These are phyloP conservation scores for Aporophyla nigra DNA, from an alignment of 2,888 invertebrate genomes.

Conservation along the genomic window DNA sequence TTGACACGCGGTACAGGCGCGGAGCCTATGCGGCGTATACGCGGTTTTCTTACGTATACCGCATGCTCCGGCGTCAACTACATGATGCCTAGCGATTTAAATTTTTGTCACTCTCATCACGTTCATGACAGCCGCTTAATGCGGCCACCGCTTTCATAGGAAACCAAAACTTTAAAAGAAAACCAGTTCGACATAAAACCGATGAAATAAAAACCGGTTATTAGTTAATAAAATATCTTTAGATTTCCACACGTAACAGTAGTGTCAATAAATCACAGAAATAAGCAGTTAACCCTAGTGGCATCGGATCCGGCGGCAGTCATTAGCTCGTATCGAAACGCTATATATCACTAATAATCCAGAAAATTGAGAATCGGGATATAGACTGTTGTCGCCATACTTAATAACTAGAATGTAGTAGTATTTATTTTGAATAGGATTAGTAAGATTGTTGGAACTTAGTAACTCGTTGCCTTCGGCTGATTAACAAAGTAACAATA, in stretches of 20 bases:
- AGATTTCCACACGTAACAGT: constrained; percentile 30
- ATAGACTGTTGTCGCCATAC: constrained; percentile 23
- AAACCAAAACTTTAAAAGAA: too few relatives aligned
- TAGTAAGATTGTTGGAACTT: neutral
- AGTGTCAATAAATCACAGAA: constrained; percentile 51
- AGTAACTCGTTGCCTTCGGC: neutral
- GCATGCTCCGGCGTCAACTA: too few relatives aligned
- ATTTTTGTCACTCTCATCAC: too few relatives aligned
- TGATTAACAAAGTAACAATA: too few relatives aligned
- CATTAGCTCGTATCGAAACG: constrained; percentile 51
- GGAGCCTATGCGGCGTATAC: too few relatives aligned
- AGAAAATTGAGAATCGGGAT: constrained; percentile 44
- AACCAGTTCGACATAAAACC: neutral
- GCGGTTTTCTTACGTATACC: too few relatives aligned
- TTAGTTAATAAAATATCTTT: constrained; percentile 37
- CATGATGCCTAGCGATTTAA: too few relatives aligned
- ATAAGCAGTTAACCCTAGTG: constrained; percentile 56
- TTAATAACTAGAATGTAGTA: constrained; percentile 14
- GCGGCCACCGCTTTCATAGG: too few relatives aligned
- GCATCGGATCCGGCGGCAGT: constrained; percentile 55
- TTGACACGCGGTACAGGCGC: too few relatives aligned
- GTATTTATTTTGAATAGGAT: neutral
- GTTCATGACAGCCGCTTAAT: too few relatives aligned
- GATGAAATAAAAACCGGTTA: constrained; percentile 15
- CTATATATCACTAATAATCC: constrained; percentile 56